Conservation (phyloP, 2,797 vertebrate species). For the Ceryle rudis region DNA sequence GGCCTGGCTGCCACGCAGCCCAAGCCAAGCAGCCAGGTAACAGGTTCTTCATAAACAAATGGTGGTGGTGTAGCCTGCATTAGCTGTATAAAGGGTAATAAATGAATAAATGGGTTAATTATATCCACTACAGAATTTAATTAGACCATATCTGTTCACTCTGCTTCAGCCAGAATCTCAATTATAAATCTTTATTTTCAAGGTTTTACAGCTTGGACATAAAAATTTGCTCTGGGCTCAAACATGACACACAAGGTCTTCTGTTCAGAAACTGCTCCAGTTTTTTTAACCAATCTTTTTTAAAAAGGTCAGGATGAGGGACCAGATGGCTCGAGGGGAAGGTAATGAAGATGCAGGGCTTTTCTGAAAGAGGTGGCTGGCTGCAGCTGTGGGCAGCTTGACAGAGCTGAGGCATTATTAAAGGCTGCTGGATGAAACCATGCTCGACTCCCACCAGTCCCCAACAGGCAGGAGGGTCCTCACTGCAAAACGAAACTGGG, state of each 20-base stretch:
- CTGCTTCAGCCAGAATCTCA: slow-evolving; percentile 72
- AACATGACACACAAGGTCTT: slow-evolving; percentile 23
- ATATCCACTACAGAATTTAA: slow-evolving; percentile 78
- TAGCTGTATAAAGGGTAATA: slow-evolving; percentile 63
- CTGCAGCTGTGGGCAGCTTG: not conserved
- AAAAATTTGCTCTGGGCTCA: slow-evolving; percentile 66
- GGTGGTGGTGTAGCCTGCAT: slow-evolving; percentile 11
- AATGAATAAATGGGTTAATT: slow-evolving; percentile 80
- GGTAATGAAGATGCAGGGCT: slow-evolving; percentile 57
- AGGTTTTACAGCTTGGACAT: slow-evolving; percentile 60
- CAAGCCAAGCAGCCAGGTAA: not conserved
- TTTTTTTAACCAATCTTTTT: slow-evolving; percentile 23
- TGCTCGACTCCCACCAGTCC: not conserved
- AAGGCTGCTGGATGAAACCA: not conserved
- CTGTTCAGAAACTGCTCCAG: not conserved
- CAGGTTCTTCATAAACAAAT: slow-evolving; percentile 35
- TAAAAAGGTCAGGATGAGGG: slow-evolving; percentile 38
- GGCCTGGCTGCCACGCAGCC: not conserved
- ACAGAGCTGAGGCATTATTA: not conserved
- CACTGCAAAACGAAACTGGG: accelerated
- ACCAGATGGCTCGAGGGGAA: slow-evolving; percentile 22
- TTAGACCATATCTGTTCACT: slow-evolving; percentile 77
- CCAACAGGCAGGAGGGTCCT: not conserved
- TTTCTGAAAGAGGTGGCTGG: not conserved
- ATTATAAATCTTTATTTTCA: slow-evolving; percentile 77